A percentile compares a stretch with the other conserved stretches of the same genome.
Conservation (phyloP, 2,888 invertebrate species). For the Synanthedon vespiformis region DNA sequence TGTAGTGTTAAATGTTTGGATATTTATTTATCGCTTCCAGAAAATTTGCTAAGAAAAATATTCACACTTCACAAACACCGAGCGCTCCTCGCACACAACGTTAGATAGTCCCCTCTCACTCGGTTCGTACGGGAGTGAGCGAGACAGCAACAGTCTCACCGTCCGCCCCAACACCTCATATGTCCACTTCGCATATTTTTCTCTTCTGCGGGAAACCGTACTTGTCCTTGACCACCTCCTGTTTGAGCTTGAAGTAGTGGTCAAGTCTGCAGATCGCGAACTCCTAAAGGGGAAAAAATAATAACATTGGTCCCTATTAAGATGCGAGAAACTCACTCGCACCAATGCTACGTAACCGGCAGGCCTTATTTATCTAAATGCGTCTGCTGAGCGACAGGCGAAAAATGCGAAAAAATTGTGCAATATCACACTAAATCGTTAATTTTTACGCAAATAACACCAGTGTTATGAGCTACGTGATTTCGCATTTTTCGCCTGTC, state of each 20-base stretch:
- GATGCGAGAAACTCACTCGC: too few relatives aligned
- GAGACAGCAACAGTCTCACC: constrained; percentile 4
- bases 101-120: constrained; percentile 4
- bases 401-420: too few relatives aligned
- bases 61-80: not conserved
- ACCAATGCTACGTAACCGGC: too few relatives aligned
- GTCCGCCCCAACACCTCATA: constrained; percentile 32
- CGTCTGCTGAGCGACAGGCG: too few relatives aligned
- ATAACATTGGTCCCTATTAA: not conserved
- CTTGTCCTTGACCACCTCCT: constrained; percentile 59
- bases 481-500: too few relatives aligned
- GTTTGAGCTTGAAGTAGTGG: constrained; percentile 73
- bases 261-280: constrained; percentile 74
- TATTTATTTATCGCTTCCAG: too few relatives aligned
- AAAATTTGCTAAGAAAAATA: not conserved
- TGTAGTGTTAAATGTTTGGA: too few relatives aligned
- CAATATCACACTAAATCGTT: too few relatives aligned
- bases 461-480: too few relatives aligned
- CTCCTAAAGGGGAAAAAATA: constrained; percentile 64
- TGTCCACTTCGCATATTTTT: constrained; percentile 65
- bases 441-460: too few relatives aligned
- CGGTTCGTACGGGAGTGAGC: constrained; percentile 4
- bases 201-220: constrained; percentile 49
- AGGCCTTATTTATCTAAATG: too few relatives aligned
- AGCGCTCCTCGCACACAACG: not conserved